A percentile compares a stretch with the other conserved stretches of the same genome.
Evolutionary conservation across 2,113 vertebrate species (phyloP).

Genomic region (Alexandromys fortis): DNA sequence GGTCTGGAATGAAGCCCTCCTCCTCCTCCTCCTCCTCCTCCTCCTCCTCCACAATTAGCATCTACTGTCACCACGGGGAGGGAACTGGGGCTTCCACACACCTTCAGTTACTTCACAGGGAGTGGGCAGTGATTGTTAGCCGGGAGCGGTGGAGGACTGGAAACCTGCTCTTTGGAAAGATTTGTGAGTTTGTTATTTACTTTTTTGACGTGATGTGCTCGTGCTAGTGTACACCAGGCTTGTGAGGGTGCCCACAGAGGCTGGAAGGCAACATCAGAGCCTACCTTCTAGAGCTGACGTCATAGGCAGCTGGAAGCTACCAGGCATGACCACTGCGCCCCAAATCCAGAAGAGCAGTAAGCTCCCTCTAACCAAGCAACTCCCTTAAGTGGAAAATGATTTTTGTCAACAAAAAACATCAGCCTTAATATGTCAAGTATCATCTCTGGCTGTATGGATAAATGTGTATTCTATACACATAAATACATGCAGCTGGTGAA

Average conservation of each 20-base stretch:
- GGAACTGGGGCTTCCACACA: background rate
- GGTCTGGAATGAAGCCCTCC: background rate
- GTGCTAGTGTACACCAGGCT: background rate
- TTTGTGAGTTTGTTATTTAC: slow-evolving; percentile 12
- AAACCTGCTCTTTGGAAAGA: background rate
- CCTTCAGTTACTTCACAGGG: background rate
- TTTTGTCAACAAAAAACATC: slow-evolving; percentile 2
- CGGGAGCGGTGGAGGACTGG: background rate
- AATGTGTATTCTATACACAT: background rate
- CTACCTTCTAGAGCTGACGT: background rate
- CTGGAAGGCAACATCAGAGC: background rate
- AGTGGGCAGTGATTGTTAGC: background rate
- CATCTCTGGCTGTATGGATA: background rate
- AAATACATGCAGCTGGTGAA: background rate
- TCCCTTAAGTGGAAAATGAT: slow-evolving; percentile 8
- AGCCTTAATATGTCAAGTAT: background rate
- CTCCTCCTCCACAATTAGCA: background rate
- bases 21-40: background rate
- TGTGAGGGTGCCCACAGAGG: background rate
- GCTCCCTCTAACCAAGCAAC: background rate
- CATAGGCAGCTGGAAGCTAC: background rate
- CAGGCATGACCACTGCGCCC: too few relatives aligned
- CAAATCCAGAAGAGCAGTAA: background rate
- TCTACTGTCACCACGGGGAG: background rate
- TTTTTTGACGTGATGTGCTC: background rate